Percentiles rank a stretch among this genome's conserved stretches.
Evolutionary conservation across 2,797 vertebrate genomes (phyloP).

Genomic region (Acrossocheilus fasciatus): DNA sequence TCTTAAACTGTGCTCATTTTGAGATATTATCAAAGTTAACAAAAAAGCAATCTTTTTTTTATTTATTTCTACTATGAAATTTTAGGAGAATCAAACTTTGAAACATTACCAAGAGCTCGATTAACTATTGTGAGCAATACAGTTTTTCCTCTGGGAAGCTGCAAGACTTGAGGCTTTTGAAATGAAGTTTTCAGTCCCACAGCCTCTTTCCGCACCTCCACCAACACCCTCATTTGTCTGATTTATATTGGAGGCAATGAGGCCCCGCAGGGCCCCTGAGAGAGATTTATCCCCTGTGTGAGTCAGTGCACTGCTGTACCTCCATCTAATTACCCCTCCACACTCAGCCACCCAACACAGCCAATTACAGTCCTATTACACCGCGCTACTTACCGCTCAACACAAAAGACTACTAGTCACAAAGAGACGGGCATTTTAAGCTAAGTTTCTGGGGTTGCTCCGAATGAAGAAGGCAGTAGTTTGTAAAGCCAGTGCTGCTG

Average conservation of each 20-base stretch:
- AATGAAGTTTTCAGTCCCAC: slow-evolving; percentile 17
- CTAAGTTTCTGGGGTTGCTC: neutral
- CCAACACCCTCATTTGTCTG: slow-evolving; percentile 74
- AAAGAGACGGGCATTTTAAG: neutral
- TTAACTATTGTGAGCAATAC: neutral
- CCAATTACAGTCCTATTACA: neutral
- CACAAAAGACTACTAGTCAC: neutral
- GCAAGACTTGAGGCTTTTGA: neutral
- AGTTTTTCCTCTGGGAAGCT: neutral
- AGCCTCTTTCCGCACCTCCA: slow-evolving; percentile 76
- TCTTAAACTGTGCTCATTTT: neutral
- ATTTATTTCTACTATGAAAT: neutral
- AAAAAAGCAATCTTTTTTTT: neutral
- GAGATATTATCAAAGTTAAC: neutral
- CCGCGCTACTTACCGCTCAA: neutral
- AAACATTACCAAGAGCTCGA: neutral
- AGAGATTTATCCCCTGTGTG: slow-evolving; percentile 27
- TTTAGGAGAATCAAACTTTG: neutral
- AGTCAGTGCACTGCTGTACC: slow-evolving; percentile 9
- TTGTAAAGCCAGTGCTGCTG: neutral
- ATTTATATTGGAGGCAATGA: slow-evolving; percentile 85
- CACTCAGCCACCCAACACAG: slow-evolving; percentile 18
- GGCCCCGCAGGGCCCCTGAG: slow-evolving; percentile 68
- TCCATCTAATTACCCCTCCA: slow-evolving; percentile 38
- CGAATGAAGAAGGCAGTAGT: neutral